phyloP scores from a whole-genome alignment of 2,888 invertebrate genomes.

The Orthonychiurus folsomi region DNA sequence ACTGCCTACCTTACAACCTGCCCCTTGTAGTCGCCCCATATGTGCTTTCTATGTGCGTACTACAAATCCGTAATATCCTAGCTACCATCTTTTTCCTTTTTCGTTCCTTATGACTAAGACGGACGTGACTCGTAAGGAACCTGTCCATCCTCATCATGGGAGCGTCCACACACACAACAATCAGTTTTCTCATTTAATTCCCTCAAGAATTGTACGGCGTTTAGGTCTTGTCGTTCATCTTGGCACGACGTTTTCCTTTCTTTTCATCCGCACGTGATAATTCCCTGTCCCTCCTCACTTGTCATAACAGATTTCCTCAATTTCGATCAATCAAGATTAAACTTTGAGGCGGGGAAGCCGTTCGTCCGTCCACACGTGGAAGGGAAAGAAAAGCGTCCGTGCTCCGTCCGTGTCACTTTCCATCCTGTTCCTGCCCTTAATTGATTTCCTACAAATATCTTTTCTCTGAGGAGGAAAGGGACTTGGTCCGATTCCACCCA shows the following conservation, averaged over 20 bases:
- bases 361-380: no score
- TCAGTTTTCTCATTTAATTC: slow-evolving; percentile 27
- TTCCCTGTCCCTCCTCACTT: slow-evolving; percentile 19
- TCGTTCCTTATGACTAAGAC: background rate
- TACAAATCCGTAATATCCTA: no score
- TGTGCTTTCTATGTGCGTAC: background rate
- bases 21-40: background rate
- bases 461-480: background rate
- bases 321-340: slow-evolving; percentile 41
- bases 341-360: slow-evolving; percentile 15
- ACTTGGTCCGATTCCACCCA: background rate
- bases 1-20: background rate
- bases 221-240: background rate
- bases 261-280: background rate
- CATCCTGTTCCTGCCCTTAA: slow-evolving; percentile 38
- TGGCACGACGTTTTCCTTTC: background rate
- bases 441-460: slow-evolving; percentile 38
- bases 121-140: background rate
- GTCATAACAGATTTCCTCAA: slow-evolving; percentile 40
- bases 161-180: slow-evolving; percentile 18
- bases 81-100: no score
- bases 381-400: no score
- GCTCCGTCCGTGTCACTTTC: slow-evolving; percentile 30
- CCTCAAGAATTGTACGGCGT: slow-evolving; percentile 16
- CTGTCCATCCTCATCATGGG: slow-evolving; percentile 12